These are phyloP conservation scores for Callopanchax toddi DNA, from an alignment of 2,113 vertebrate species.

Conservation along the genomic window DNA sequence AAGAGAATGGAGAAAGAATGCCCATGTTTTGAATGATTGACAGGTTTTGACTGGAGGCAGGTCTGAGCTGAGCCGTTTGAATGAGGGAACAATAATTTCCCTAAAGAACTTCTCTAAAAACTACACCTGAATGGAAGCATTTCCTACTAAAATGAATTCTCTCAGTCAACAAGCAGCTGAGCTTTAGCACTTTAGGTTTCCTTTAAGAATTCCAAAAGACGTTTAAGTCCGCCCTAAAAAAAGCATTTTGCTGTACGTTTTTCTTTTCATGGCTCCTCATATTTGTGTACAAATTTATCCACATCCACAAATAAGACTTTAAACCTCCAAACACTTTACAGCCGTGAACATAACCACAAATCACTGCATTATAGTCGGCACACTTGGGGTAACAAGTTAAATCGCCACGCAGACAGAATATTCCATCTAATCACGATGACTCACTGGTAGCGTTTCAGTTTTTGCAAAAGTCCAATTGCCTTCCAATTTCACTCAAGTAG, in stretches of 20 bases:
- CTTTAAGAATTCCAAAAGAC: too few relatives aligned
- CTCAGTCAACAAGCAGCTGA: too few relatives aligned
- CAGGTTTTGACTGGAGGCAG: neutral
- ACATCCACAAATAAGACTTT: neutral
- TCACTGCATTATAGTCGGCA: conserved; percentile 1
- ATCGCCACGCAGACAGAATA: conserved; percentile 10
- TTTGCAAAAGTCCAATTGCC: conserved; percentile 9
- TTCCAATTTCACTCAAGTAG: conserved; percentile 16
- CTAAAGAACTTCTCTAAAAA: too few relatives aligned
- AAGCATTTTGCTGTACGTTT: too few relatives aligned
- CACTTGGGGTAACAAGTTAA: conserved; percentile 1
- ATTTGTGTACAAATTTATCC: too few relatives aligned
- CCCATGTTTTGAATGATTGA: neutral
- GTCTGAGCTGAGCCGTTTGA: too few relatives aligned
- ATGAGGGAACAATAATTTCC: too few relatives aligned
- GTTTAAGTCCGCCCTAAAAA: too few relatives aligned
- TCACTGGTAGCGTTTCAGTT: neutral
- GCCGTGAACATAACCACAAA: neutral
- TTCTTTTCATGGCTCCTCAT: too few relatives aligned
- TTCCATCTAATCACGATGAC: conserved; percentile 8
- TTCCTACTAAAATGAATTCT: too few relatives aligned
- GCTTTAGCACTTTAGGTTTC: too few relatives aligned
- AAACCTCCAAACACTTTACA: neutral
- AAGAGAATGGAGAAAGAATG: neutral
- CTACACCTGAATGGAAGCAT: too few relatives aligned